Conservation (phyloP, 2,113 vertebrate genomes). For the Caretta caretta region DNA sequence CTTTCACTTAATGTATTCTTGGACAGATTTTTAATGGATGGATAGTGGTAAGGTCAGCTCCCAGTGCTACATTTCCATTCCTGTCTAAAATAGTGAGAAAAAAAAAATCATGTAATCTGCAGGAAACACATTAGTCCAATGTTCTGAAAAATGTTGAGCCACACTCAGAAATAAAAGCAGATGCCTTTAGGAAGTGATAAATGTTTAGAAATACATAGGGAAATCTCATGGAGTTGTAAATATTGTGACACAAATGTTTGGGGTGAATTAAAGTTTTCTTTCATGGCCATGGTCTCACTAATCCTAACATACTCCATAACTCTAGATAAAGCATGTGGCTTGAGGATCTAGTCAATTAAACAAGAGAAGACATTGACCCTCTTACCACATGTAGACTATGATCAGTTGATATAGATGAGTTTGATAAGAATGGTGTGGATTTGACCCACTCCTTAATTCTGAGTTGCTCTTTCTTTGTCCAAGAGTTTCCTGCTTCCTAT, state of each 20-base stretch:
- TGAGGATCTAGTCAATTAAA: not conserved
- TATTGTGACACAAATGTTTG: not conserved
- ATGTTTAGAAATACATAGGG: fast-evolving
- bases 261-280: not conserved
- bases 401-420: not conserved
- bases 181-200: not conserved
- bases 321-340: not conserved
- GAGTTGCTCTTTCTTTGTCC: not conserved
- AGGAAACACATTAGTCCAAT: not conserved
- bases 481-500: not conserved
- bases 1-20: not conserved
- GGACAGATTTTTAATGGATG: not conserved
- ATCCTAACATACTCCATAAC: not conserved
- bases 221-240: not conserved
- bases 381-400: not conserved
- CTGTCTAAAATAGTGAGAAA: not conserved
- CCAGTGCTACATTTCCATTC: not conserved
- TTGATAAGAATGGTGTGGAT: not conserved
- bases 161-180: not conserved
- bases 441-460: not conserved
- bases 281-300: not conserved
- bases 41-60: not conserved
- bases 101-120: fast-evolving
- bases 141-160: fast-evolving
- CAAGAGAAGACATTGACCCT: not conserved